Base-by-base conservation (phyloP, 2,888 invertebrate species). In the Heliconius cydno region DNA sequence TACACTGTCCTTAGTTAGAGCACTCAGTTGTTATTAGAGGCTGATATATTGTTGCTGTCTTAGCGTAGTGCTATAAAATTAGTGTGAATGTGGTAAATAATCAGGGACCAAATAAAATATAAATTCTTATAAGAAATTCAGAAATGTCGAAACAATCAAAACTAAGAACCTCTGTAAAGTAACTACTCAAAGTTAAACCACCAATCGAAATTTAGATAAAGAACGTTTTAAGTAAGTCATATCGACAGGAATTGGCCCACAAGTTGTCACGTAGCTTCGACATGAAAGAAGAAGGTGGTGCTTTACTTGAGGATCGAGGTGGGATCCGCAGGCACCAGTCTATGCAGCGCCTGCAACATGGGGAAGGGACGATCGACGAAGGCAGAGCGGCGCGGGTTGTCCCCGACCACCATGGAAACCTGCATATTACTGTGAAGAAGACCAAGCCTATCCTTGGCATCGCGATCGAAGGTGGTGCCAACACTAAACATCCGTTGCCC, bases 391-490 rank as follows among this genome's bases (percentile, higher is more conserved):
- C 97, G 85, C 95, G 96, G 86, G 97, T 98, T 85, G 97, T 97
- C 87, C 96, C 97, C 86, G 98, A 98, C 94, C 97, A 98, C 92
- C 98, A 98, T 93, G 98, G 98, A 85, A 98, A 98, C 94, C 96
- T 98, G 87, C 96, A 98, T 91, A 97, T 98, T 87, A 97, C 97
- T 85, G 98, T 99, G 85, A 98, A 98, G 93, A 99, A 99, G 95
- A 98, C 97, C 78, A 98, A 98, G 94, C 98, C 98, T 74, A 98
- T 98, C 88, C 96, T 99, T 87, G 99, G 99, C 85, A 98, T 99
- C 88, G 99, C 99, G 83, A 99, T 99, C 88, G 99, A 99, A 95
- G 99, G 99, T 82, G 99, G 99, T 83, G 98, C 98, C 87, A 98
- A 99, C 92, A 99, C 99, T 71, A 98, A 98, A 89, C 99, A 99